Evolutionary conservation across 2,888 invertebrate genomes (phyloP), one percentile per base, ranked within the genome.

Genomic region (Eilema depressum): DNA sequence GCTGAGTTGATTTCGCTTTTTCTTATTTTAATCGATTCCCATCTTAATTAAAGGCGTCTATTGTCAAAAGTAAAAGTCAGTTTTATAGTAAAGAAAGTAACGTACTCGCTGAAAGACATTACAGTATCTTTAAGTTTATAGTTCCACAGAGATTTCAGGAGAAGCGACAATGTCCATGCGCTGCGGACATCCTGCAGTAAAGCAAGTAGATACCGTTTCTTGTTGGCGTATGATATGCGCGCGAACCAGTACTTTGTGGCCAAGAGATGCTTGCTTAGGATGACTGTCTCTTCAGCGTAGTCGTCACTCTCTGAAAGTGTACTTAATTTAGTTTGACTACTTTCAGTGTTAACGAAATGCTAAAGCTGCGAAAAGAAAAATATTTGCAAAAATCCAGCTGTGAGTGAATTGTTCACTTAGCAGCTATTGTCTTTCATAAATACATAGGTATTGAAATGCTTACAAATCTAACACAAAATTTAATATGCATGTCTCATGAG

Each of bases 91-190:
- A 23, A 68, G 47, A 37, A 53, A 41, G 8, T 11, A 17, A 71
- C 90, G 84, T 69, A 93, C 94, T 89, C 88, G 83, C 80, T 83
- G 30, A 84, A 78, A 59, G 94, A 94, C 30, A 89, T 70, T 0
- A 94, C 87, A 17, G 93, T 89, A 77, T 95, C 95, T 74, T 94
- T 95, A 1, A 91, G 90, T 0, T 91, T 87, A 73, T 92, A 92
- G 71, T 91, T 94, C 95, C 95, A 95, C 67, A 93, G 87, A 2
- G 92, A 91, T 69, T 94, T 94, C n/a, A 95, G 83, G 0, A 95
- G 77, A n/a, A 92, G 75, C 0, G 93, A 93, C 0, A 95, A 75
- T 0, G 93, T 77, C 92, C 92, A 93, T 0, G 88, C 89, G 66
- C 91, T 92, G 1, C 82, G 80, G 0, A 93, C 83, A 23, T 92